Percentiles rank a stretch among this genome's conserved stretches.
phyloP scores from a whole-genome alignment of 2,888 invertebrate species.

The Cantharis flavilabris region DNA sequence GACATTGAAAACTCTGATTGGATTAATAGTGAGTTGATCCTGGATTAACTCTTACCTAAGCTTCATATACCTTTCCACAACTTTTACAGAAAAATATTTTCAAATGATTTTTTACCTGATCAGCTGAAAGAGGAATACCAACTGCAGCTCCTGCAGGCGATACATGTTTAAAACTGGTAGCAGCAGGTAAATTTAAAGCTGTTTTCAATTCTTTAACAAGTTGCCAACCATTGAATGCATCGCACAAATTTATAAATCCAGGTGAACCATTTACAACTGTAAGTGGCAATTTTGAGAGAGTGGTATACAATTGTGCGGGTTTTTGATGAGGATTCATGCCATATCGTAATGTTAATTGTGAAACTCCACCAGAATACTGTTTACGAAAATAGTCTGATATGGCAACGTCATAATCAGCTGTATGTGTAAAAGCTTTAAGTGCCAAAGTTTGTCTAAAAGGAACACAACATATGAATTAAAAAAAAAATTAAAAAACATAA shows the following conservation, averaged over 20 bases:
- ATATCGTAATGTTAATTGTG: conserved; percentile 87
- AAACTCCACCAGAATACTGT: conserved; percentile 76
- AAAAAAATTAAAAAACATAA: background rate
- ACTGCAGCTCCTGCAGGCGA: conserved; percentile 98
- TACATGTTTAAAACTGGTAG: conserved; percentile 97
- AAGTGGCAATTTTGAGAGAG: conserved; percentile 77
- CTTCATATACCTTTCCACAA: too few relatives aligned
- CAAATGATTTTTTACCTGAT: conserved; percentile 59
- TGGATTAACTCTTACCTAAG: too few relatives aligned
- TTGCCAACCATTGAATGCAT: conserved; percentile 97
- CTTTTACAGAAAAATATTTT: too few relatives aligned
- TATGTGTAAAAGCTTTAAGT: conserved; percentile 94
- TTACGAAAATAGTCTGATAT: conserved; percentile 95
- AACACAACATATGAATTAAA: background rate
- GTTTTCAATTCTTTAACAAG: conserved; percentile 85
- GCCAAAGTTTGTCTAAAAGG: conserved; percentile 73
- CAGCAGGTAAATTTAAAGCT: conserved; percentile 84
- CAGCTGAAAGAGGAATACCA: conserved; percentile 74
- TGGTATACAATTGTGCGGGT: conserved; percentile 90
- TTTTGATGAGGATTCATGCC: conserved; percentile 99
- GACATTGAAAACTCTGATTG: too few relatives aligned
- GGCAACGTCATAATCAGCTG: conserved; percentile 90
- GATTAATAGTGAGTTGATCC: too few relatives aligned
- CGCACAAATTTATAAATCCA: conserved; percentile 96
- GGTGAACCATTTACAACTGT: conserved; percentile 92